These are phyloP conservation scores for Pao palembangensis DNA, from an alignment of 2,113 vertebrate species.

Conservation along the genomic window DNA sequence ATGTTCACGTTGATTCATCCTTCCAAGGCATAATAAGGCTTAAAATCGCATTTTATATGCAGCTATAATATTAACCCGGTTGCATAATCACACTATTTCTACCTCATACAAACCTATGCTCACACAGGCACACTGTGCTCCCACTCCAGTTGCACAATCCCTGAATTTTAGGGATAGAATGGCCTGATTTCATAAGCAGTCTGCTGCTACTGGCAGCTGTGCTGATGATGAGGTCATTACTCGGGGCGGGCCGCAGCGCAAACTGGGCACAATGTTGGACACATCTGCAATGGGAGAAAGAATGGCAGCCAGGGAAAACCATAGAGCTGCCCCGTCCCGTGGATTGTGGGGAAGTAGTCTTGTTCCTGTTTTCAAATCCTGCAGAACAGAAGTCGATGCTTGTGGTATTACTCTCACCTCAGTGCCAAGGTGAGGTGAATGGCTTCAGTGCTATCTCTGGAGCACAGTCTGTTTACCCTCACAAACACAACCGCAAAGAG, in stretches of 20 bases:
- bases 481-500: conserved; percentile 53
- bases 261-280: conserved; percentile 31
- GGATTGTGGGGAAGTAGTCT: conserved; percentile 18
- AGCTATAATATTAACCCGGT: conserved; percentile 46
- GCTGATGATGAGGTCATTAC: conserved; percentile 62
- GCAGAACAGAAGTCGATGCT: neutral
- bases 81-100: conserved; percentile 55
- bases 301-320: conserved; percentile 2
- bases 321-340: conserved; percentile 19
- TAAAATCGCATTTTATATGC: conserved; percentile 24
- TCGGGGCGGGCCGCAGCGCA: conserved; percentile 34
- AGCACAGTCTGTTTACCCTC: conserved; percentile 66
- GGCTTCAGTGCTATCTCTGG: conserved; percentile 58
- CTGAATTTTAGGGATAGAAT: conserved; percentile 58
- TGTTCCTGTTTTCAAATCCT: conserved; percentile 30
- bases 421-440: conserved; percentile 51
- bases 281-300: conserved; percentile 31
- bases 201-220: conserved; percentile 62
- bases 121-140: conserved; percentile 38
- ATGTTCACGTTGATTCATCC: conserved; percentile 1
- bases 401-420: conserved; percentile 50
- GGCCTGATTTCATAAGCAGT: conserved; percentile 63
- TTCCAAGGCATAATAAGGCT: conserved; percentile 21
- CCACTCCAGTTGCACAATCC: conserved; percentile 61
- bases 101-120: conserved; percentile 36